phyloP scores from a whole-genome alignment of 2,797 vertebrate genomes.

The Manis crassicaudata region DNA sequence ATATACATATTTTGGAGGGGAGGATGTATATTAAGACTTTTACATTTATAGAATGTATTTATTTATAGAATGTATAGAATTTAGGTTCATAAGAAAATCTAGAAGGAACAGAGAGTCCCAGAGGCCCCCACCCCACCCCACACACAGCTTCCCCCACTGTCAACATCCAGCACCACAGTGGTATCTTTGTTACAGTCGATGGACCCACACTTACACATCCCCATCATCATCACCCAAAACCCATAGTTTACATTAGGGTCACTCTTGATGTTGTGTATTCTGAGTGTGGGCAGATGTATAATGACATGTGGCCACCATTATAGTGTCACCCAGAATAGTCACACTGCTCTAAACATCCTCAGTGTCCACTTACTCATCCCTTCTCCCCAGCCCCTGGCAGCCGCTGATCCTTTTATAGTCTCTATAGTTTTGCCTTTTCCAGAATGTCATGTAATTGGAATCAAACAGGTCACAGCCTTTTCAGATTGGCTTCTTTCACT shows the following conservation, averaged over 20 bases:
- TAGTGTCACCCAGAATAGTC: background rate
- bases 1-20: background rate
- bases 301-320: background rate
- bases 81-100: background rate
- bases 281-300: background rate
- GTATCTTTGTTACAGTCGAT: background rate
- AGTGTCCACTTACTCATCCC: background rate
- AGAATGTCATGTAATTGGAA: background rate
- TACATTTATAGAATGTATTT: background rate
- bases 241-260: too few relatives aligned
- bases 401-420: background rate
- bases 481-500: background rate
- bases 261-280: background rate
- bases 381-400: background rate
- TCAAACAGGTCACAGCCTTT: background rate
- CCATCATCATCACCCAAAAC: background rate
- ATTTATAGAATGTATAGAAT: too few relatives aligned
- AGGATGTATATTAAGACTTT: background rate
- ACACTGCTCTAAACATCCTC: background rate
- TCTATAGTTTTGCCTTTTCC: background rate
- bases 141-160: too few relatives aligned
- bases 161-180: background rate
- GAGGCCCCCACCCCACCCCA: accelerated
- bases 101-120: background rate
- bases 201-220: background rate